Conservation (phyloP, 2,113 vertebrate species). For the Phaethon lepturus region DNA sequence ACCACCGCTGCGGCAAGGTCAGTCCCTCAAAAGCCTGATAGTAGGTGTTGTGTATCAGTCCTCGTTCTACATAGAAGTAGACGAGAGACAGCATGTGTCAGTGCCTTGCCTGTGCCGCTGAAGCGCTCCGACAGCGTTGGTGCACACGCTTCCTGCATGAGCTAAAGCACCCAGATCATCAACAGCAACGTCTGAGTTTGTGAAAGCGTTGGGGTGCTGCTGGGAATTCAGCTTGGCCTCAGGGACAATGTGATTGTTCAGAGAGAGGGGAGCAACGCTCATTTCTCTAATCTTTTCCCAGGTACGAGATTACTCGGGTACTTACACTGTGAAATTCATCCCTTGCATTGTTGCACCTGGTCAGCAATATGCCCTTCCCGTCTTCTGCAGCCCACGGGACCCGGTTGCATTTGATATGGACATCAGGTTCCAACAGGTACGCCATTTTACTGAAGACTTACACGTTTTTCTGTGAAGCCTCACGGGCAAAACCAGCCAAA, state of each 20-base stretch:
- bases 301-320: slow-evolving; percentile 83
- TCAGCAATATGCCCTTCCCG: slow-evolving; percentile 76
- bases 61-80: background rate
- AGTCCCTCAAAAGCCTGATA: background rate
- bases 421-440: slow-evolving; percentile 88
- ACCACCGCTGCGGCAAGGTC: fast-evolving
- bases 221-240: background rate
- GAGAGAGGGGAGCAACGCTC: background rate
- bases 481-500: background rate
- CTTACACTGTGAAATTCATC: slow-evolving; percentile 79
- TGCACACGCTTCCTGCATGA: background rate
- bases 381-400: slow-evolving; percentile 81
- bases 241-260: background rate
- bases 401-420: slow-evolving; percentile 82
- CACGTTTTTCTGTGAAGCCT: background rate
- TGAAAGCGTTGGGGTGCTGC: background rate
- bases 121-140: fast-evolving
- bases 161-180: fast-evolving
- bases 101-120: background rate
- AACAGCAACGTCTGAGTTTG: background rate
- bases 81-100: background rate
- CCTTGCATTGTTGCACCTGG: slow-evolving; percentile 77
- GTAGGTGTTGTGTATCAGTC: background rate
- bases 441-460: background rate
- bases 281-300: background rate